A percentile compares a stretch with the other conserved stretches of the same genome.
Conservation (phyloP, 2,113 vertebrate species). For the Sylvilagus bachmani region DNA sequence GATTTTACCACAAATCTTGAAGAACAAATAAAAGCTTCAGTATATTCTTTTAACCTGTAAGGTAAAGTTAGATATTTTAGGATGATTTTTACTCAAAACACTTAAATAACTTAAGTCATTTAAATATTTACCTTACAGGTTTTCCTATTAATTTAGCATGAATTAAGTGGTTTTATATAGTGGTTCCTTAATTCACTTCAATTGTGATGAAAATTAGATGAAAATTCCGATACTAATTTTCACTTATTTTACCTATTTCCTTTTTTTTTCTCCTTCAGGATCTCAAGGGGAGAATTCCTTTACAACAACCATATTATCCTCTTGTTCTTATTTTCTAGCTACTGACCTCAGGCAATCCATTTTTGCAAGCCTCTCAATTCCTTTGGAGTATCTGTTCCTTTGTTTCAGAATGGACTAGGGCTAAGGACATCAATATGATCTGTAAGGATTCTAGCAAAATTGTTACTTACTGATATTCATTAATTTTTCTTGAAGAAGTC, state of each 20-base stretch:
- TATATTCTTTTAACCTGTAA: not conserved
- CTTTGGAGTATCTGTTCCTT: not conserved
- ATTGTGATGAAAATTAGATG: not conserved
- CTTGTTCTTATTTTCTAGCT: constrained; percentile 43
- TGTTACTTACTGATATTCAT: constrained; percentile 43
- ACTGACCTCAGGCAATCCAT: constrained; percentile 26
- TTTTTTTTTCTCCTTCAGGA: not conserved
- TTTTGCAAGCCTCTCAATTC: constrained; percentile 56
- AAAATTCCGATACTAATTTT: constrained; percentile 50
- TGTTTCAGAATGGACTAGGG: not conserved
- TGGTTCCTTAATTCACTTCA: not conserved
- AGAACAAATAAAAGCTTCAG: not conserved
- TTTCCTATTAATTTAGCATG: constrained; percentile 24
- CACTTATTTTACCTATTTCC: constrained; percentile 29
- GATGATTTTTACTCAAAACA: constrained; percentile 54
- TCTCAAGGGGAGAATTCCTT: constrained; percentile 44
- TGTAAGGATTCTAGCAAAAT: constrained; percentile 47
- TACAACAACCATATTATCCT: not conserved
- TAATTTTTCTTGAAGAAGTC: constrained; percentile 59
- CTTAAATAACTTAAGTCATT: constrained; percentile 1
- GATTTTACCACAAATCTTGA: constrained; percentile 19
- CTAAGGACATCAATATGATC: not conserved
- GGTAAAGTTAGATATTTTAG: constrained; percentile 35
- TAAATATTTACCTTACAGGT: not conserved
- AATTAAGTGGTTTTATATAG: constrained; percentile 6